These are phyloP conservation scores for Chirona hameri DNA, from an alignment of 2,888 invertebrate genomes.

Conservation along the genomic window DNA sequence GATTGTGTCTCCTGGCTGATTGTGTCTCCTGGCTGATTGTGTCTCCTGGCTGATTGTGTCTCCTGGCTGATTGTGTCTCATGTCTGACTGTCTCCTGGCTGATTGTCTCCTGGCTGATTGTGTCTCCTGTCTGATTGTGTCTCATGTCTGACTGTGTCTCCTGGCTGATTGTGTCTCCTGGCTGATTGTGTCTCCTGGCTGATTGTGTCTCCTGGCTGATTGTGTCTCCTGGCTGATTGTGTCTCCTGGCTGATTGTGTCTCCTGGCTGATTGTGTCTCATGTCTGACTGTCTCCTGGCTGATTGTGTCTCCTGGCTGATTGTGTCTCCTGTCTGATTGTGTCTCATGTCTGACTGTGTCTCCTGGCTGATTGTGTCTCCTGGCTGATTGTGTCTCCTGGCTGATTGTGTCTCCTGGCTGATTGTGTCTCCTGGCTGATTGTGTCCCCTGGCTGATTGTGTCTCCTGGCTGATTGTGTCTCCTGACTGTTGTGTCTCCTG, in stretches of 20 bases:
- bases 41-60: not conserved
- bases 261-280: not conserved
- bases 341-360: not conserved
- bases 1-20: not conserved
- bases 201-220: not conserved
- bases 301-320: no score
- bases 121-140: not conserved
- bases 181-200: not conserved
- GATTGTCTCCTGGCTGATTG: no score
- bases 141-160: not conserved
- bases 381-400: not conserved
- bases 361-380: no score
- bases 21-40: not conserved
- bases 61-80: not conserved
- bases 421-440: not conserved
- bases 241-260: not conserved
- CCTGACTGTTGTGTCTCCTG: not conserved
- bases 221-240: not conserved
- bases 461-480: not conserved
- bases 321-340: not conserved
- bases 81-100: constrained; percentile 5
- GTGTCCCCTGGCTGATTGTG: no score
- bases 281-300: constrained; percentile 5
- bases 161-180: no score
- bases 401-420: not conserved